Percentiles rank a stretch among this genome's conserved stretches.
Conservation (phyloP, 2,113 vertebrate genomes). For the Apus apus region DNA sequence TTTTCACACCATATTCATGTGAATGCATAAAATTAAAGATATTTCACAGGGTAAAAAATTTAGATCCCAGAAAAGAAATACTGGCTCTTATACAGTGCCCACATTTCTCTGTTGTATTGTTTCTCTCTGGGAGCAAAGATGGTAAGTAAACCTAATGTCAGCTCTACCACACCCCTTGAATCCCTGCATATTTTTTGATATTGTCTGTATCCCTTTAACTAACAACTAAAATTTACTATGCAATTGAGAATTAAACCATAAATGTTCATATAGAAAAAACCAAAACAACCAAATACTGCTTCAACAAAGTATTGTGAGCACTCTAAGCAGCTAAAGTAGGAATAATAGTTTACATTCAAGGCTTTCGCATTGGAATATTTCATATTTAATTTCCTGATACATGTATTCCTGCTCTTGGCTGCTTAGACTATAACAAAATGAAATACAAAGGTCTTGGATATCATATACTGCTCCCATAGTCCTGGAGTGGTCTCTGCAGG, state of each 20-base stretch:
- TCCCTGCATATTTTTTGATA: neutral
- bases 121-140: neutral
- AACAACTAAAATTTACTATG: neutral
- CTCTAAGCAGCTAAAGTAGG: neutral
- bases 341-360: neutral
- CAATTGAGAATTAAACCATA: neutral
- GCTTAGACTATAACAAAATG: conserved; percentile 1
- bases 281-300: neutral
- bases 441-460: conserved; percentile 27
- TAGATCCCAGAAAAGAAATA: neutral
- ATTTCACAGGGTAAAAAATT: neutral
- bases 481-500: neutral
- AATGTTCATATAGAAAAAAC: neutral
- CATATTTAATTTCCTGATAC: conserved; percentile 44
- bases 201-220: neutral
- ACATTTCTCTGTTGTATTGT: neutral
- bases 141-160: neutral
- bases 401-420: conserved; percentile 3
- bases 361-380: conserved; percentile 23
- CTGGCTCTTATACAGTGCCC: neutral
- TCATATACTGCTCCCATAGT: conserved; percentile 6
- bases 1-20: neutral
- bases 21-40: neutral
- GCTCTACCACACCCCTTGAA: neutral
- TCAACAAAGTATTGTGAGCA: neutral